These are phyloP conservation scores for Hydrozoanthus tunicans DNA, from an alignment of 64 coral and sea anemone genomes.

Conservation along the genomic window DNA sequence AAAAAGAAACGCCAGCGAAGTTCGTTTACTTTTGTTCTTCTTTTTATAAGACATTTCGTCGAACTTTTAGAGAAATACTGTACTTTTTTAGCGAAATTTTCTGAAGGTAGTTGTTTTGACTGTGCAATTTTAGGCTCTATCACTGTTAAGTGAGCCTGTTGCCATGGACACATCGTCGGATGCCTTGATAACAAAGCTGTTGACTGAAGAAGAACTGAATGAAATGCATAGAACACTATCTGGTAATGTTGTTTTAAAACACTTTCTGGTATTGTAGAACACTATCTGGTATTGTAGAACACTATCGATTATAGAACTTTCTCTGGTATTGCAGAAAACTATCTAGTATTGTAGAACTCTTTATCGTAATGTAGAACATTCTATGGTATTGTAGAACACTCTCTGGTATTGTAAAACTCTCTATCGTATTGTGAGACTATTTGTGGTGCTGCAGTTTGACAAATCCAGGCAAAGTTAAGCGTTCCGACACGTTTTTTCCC, in stretches of 20 bases:
- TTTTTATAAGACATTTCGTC: too few species aligned
- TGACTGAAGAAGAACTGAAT: conserved; percentile 67
- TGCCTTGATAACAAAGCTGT: conserved; percentile 61
- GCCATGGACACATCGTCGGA: conserved; percentile 67
- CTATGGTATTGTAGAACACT: neutral
- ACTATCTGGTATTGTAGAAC: neutral
- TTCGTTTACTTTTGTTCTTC: too few species aligned
- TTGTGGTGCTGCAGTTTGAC: neutral
- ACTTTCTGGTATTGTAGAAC: neutral
- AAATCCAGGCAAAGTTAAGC: too few species aligned
- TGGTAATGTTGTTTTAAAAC: conserved; percentile 24
- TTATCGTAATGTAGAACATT: conserved; percentile 25
- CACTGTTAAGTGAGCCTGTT: conserved; percentile 17
- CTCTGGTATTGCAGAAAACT: too few species aligned
- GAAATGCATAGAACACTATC: conserved; percentile 36
- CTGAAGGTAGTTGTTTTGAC: neutral
- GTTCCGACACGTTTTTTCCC: too few species aligned
- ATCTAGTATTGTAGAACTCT: neutral
- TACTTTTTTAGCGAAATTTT: neutral
- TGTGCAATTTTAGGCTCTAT: neutral
- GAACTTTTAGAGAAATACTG: too few species aligned
- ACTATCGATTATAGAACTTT: neutral
- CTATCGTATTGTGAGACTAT: neutral
- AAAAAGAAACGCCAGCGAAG: too few species aligned
- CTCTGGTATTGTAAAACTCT: neutral